Conservation (phyloP, 1,140 invertebrate genomes). For the Apis laboriosa region DNA sequence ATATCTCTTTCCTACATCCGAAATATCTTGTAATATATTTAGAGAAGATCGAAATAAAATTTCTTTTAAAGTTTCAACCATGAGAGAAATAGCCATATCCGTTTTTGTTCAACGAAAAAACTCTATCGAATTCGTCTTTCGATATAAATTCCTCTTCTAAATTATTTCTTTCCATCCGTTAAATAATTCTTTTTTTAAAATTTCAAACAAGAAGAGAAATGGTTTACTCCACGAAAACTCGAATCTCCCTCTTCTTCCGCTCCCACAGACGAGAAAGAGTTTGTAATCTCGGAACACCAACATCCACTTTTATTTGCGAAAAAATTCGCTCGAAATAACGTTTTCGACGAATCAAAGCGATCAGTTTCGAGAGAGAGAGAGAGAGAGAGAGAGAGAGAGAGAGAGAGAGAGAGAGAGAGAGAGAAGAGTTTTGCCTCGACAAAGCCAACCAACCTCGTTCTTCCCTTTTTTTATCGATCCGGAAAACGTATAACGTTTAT, state of each 20-base stretch:
- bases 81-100: too few species aligned
- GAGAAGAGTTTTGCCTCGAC: conserved; percentile 1
- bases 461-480: conserved; percentile 2
- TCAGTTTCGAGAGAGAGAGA: too few species aligned
- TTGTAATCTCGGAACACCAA: neutral
- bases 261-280: neutral
- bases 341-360: neutral
- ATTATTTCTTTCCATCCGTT: too few species aligned
- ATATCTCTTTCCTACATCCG: too few species aligned
- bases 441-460: neutral
- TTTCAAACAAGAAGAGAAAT: neutral
- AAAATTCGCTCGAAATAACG: conserved; percentile 17
- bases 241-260: neutral
- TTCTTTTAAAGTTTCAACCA: too few species aligned
- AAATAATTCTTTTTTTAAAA: neutral
- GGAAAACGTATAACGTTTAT: conserved; percentile 41
- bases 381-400: neutral
- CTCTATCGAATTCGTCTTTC: too few species aligned
- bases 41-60: too few species aligned
- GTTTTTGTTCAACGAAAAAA: too few species aligned
- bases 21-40: too few species aligned
- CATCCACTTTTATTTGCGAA: conserved; percentile 13
- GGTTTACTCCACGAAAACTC: neutral
- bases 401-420: neutral
- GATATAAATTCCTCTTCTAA: too few species aligned